A percentile compares a stretch with the other conserved stretches of the same genome.
phyloP scores from a whole-genome alignment of 2,113 vertebrate genomes.

The Stegastes partitus region DNA sequence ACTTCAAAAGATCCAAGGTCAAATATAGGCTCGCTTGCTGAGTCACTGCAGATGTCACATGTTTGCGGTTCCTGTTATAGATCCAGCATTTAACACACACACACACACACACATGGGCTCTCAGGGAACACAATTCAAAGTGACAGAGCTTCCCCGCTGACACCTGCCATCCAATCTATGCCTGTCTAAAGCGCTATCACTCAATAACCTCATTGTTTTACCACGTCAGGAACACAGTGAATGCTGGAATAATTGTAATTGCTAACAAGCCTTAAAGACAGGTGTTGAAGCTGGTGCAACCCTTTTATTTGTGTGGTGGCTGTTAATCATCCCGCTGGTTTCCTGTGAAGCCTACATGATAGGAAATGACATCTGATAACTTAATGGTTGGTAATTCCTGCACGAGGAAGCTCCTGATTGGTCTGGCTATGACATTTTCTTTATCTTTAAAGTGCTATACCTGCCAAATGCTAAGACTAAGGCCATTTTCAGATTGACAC shows the following conservation, averaged over 20 bases:
- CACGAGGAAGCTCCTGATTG: conserved; percentile 4
- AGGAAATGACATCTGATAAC: conserved; percentile 12
- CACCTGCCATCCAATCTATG: conserved; percentile 73
- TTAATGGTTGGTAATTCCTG: conserved; percentile 19
- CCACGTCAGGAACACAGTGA: conserved; percentile 24
- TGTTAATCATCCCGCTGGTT: conserved; percentile 18
- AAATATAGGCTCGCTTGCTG: conserved; percentile 47
- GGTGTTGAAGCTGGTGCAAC: conserved; percentile 5
- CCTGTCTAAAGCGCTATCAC: conserved; percentile 63
- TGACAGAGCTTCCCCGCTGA: conserved; percentile 66
- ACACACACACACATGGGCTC: conserved; percentile 35
- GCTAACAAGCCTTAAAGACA: conserved; percentile 31
- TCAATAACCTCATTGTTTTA: conserved; percentile 67
- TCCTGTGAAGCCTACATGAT: conserved; percentile 6
- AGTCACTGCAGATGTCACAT: conserved; percentile 50
- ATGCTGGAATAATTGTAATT: conserved; percentile 14
- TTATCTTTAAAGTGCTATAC: conserved; percentile 2
- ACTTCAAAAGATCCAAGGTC: conserved; percentile 60
- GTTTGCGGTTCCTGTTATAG: conserved; percentile 53
- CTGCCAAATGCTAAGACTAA: conserved; percentile 18
- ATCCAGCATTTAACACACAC: conserved; percentile 40
- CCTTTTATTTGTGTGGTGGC: not conserved
- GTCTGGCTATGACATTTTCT: not conserved
- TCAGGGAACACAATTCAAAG: conserved; percentile 58
- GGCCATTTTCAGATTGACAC: conserved; percentile 10